Evolutionary conservation across 2,113 vertebrate genomes (phyloP).

Genomic region (Cromileptes altivelis): DNA sequence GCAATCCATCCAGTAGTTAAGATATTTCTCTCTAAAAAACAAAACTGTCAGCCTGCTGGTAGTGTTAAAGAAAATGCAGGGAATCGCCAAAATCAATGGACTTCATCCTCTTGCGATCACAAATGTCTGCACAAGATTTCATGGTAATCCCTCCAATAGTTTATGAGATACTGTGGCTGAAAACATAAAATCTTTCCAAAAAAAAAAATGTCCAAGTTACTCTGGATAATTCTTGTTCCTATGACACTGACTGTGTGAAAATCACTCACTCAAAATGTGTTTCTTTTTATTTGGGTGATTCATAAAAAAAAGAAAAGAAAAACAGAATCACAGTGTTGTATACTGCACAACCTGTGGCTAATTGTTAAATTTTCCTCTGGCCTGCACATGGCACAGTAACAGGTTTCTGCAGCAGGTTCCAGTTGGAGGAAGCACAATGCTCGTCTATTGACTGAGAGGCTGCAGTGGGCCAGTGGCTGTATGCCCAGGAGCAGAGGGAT

Average conservation of each 20-base stretch:
- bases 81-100: not conserved
- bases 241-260: not conserved
- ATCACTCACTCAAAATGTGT: not conserved
- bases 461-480: slow-evolving; percentile 66
- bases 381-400: slow-evolving; percentile 49
- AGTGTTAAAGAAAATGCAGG: too few relatives aligned
- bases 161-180: not conserved
- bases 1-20: too few relatives aligned
- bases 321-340: not conserved
- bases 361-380: slow-evolving; percentile 2
- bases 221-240: not conserved
- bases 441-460: slow-evolving; percentile 62
- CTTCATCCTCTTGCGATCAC: not conserved
- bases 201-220: not conserved
- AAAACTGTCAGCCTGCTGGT: too few relatives aligned
- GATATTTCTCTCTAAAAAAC: too few relatives aligned
- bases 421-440: slow-evolving; percentile 68
- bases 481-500: slow-evolving; percentile 67
- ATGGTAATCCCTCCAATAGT: not conserved
- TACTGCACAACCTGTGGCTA: slow-evolving; percentile 6
- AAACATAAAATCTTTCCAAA: not conserved
- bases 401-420: slow-evolving; percentile 70
- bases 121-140: not conserved
- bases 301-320: not conserved
- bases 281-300: not conserved